Percentiles rank a stretch among this genome's conserved stretches.
Conservation (phyloP, 2,113 vertebrate species). For the Pipa parva region DNA sequence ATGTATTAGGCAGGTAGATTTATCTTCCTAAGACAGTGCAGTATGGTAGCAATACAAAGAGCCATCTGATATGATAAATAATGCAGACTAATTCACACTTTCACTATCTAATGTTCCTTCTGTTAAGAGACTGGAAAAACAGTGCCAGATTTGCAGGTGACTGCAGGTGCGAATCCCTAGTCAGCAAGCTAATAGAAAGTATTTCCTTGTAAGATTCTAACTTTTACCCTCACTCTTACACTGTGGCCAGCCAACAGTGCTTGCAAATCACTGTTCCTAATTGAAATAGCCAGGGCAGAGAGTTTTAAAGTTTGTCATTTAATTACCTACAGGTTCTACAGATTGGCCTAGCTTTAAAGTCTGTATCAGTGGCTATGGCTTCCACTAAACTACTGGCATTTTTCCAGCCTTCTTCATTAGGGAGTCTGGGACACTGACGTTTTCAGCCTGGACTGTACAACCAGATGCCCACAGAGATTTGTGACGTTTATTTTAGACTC, state of each 20-base stretch:
- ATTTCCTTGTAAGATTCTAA: conserved; percentile 7
- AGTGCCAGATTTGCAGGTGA: conserved; percentile 28
- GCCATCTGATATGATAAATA: conserved; percentile 37
- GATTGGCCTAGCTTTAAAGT: too few species aligned
- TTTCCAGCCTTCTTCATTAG: too few species aligned
- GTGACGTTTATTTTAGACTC: too few species aligned
- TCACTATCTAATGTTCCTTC: conserved; percentile 36
- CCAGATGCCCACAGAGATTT: too few species aligned
- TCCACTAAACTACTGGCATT: too few species aligned
- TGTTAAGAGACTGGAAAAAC: conserved; percentile 38
- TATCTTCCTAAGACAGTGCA: conserved; percentile 5
- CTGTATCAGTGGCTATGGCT: too few species aligned
- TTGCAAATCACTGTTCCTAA: too few species aligned
- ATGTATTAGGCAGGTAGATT: not conserved
- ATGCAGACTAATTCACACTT: conserved; percentile 36
- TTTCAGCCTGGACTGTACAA: too few species aligned
- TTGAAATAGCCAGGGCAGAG: too few species aligned
- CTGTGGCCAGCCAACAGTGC: not conserved
- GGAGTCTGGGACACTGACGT: too few species aligned
- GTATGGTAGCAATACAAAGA: conserved; percentile 10
- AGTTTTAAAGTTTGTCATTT: not conserved
- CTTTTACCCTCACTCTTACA: not conserved
- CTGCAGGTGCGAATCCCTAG: conserved; percentile 34
- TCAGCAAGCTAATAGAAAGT: conserved; percentile 23
- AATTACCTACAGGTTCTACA: not conserved